phyloP scores from a whole-genome alignment of 2,888 invertebrate genomes.

The Ferdinandea cuprea region DNA sequence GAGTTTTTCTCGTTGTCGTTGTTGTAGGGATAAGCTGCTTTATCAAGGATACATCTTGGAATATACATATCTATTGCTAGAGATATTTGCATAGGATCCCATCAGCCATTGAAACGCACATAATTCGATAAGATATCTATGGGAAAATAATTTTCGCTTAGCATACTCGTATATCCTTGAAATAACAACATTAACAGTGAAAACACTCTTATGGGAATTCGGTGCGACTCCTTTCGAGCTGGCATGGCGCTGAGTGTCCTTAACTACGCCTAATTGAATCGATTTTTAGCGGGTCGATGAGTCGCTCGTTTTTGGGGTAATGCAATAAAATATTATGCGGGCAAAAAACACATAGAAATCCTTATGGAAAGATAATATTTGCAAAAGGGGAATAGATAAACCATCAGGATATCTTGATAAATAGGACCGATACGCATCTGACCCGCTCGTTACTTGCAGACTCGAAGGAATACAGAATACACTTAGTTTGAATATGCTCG shows the following conservation, averaged over 20 bases:
- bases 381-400: constrained; percentile 56
- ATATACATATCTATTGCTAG: constrained; percentile 4
- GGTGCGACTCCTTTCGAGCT: constrained; percentile 16
- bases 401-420: constrained; percentile 55
- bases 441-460: constrained; percentile 70
- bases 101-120: constrained; percentile 57
- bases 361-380: constrained; percentile 44
- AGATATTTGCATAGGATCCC: constrained; percentile 42
- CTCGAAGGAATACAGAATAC: constrained; percentile 48
- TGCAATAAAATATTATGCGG: constrained; percentile 56
- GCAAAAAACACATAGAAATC: constrained; percentile 17
- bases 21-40: constrained; percentile 2
- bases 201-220: constrained; percentile 33
- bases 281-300: constrained; percentile 56
- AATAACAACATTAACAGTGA: constrained; percentile 32
- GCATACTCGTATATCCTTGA: constrained; percentile 36
- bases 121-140: constrained; percentile 69
- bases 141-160: constrained; percentile 63
- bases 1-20: constrained; percentile 1
- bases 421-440: constrained; percentile 63
- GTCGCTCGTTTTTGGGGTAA: constrained; percentile 41
- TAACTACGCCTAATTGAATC: constrained; percentile 66
- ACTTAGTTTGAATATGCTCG: constrained; percentile 32
- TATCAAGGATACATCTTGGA: constrained; percentile 47
- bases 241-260: constrained; percentile 51